Evolutionary conservation across 2,797 vertebrate genomes (phyloP), one percentile per base, ranked within the genome.

Genomic region (Merluccius polli): DNA sequence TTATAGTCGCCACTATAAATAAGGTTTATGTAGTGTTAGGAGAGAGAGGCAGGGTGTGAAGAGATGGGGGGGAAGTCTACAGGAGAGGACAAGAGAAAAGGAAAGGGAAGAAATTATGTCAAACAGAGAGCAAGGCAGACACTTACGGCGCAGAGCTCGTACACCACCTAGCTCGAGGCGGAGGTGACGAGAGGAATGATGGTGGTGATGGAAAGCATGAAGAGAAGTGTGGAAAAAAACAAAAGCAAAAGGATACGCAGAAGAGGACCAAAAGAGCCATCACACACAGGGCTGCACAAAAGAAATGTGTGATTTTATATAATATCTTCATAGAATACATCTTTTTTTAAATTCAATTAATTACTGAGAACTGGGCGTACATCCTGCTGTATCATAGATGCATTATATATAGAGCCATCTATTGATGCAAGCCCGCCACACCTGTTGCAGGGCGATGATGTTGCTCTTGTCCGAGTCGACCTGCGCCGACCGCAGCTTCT

Each of bases 381-480:
- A 52, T 21, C 48, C 48, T 63, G n/a, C 24, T 24, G 59, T 12
- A 63, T 63, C 59, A n/a, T 63, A 63, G 59, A 63, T 24, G n/a
- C 11, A 63, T 63, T 11, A 27, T n/a, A 52, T n/a, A 52, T 7
- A 52, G 59, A 29, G 10, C 59, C 24, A 27, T 59, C 59, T 63
- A 27, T 27, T 12, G 59, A 27, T n/a, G n/a, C 21, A n/a, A 59
- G 52, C 21, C 59, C 59, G 1, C 27, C 24, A 24, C 67, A 99
- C 97, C 97, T 99, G 97, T 82, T 97, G 97, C 82, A 99, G 90
- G 38, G 94, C 92, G 38, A 98, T 87, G 35, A 98, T 78, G 76
- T 91, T 97, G 92, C 92, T 97, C 90, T 96, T 98, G 88, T 99
- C 96, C 75, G 94, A 89, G 91, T 99, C 96, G 88, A 98, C 87